Evolutionary conservation across 2,797 vertebrate genomes (phyloP).

Genomic region (Sebastes diploproa): DNA sequence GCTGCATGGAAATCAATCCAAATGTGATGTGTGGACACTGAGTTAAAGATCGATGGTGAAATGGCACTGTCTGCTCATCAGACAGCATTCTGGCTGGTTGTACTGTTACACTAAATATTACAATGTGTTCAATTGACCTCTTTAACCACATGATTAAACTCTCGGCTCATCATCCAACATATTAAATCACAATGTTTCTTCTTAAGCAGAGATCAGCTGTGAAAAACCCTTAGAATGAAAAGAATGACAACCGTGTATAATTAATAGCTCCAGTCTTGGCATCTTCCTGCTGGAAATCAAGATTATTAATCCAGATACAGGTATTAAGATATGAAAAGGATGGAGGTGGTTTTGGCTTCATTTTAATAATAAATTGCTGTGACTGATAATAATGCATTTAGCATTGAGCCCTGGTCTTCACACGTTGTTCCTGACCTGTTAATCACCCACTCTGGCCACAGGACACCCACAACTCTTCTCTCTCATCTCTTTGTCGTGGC

Average conservation of each 20-base stretch:
- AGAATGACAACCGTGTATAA: neutral
- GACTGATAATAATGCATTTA: conserved; percentile 30
- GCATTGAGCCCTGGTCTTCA: conserved; percentile 9
- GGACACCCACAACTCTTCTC: conserved; percentile 53
- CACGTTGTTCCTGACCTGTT: conserved; percentile 51
- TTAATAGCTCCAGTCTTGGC: neutral
- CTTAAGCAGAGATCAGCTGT: neutral
- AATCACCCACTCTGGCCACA: conserved; percentile 60
- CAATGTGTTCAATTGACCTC: neutral
- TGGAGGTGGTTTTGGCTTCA: neutral
- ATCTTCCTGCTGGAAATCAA: neutral
- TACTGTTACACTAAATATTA: neutral
- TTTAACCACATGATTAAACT: neutral
- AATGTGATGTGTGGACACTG: conserved; percentile 1
- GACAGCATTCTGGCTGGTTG: neutral
- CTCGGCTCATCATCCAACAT: neutral
- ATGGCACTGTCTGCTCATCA: neutral
- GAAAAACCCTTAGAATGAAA: neutral
- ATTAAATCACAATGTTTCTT: neutral
- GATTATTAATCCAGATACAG: conserved; percentile 18
- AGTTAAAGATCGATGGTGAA: conserved; percentile 6
- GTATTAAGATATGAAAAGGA: conserved; percentile 11
- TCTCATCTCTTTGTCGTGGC: conserved; percentile 14
- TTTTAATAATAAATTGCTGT: conserved; percentile 31
- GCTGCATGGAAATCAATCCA: conserved; percentile 17